These are phyloP conservation scores for Ondatra zibethicus DNA, from an alignment of 2,113 vertebrate species.

Conservation along the genomic window DNA sequence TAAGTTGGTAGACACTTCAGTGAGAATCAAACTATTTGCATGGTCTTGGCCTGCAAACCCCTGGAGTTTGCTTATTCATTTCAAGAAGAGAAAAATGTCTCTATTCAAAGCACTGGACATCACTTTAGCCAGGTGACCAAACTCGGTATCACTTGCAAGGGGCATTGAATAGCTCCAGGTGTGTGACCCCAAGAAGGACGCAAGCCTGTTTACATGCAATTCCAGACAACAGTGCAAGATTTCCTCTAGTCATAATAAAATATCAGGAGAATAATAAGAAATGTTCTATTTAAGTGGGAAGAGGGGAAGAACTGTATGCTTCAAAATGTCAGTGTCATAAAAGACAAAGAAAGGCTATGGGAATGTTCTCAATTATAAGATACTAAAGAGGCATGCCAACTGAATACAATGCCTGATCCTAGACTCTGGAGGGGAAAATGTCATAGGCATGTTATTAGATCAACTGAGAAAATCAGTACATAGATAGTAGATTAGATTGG, in stretches of 20 bases:
- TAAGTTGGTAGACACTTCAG: background rate
- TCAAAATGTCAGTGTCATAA: slow-evolving; percentile 70
- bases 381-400: slow-evolving; percentile 23
- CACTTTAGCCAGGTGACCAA: background rate
- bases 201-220: background rate
- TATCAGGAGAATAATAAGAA: slow-evolving; percentile 40
- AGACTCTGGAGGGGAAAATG: background rate
- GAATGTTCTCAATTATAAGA: slow-evolving; percentile 56
- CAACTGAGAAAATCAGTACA: background rate
- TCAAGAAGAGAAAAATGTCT: background rate
- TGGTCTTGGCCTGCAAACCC: background rate
- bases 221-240: background rate
- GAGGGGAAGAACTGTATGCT: slow-evolving; percentile 11
- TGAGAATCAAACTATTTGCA: slow-evolving; percentile 6
- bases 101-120: background rate
- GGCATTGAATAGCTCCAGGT: background rate
- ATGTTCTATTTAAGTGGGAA: slow-evolving; percentile 1
- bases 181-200: background rate
- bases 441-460: slow-evolving; percentile 3
- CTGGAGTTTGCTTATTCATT: background rate
- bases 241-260: slow-evolving; percentile 38
- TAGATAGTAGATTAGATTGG: background rate
- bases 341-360: slow-evolving; percentile 60
- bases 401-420: slow-evolving; percentile 20
- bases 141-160: background rate